These are phyloP conservation scores for Luehdorfia chinensis DNA, from an alignment of 1,140 invertebrate genomes.

Conservation along the genomic window DNA sequence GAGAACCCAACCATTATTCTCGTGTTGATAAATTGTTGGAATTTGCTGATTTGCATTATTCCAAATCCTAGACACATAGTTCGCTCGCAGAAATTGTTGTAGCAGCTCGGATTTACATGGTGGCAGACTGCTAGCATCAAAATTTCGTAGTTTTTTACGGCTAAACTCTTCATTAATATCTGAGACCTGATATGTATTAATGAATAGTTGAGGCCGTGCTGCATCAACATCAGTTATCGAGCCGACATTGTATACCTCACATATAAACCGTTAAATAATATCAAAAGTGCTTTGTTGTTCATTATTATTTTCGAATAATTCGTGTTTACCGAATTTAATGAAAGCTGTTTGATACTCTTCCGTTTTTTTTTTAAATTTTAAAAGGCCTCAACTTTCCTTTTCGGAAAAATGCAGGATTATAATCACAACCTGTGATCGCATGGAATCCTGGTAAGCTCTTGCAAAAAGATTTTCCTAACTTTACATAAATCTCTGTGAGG, in stretches of 20 bases:
- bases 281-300: not conserved
- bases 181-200: conserved; percentile 25
- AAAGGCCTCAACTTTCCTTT: no score
- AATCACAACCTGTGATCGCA: no score
- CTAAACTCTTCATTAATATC: conserved; percentile 33
- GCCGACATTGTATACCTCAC: not conserved
- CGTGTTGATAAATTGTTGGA: conserved; percentile 10
- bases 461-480: conserved; percentile 33
- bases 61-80: conserved; percentile 40
- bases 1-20: conserved; percentile 28
- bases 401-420: no score
- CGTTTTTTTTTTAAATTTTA: not conserved
- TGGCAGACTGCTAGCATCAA: conserved; percentile 28
- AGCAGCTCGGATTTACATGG: conserved; percentile 31
- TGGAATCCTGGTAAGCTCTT: conserved; percentile 32
- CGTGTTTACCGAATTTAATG: not conserved
- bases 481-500: conserved; percentile 28
- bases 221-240: conserved; percentile 11
- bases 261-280: conserved; percentile 8
- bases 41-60: conserved; percentile 25
- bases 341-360: not conserved
- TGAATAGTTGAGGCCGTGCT: conserved; percentile 17
- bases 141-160: conserved; percentile 36
- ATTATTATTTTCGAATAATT: no score
- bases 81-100: conserved; percentile 40